Evolutionary conservation across 2,113 vertebrate species (phyloP).

Genomic region (Nothocercus julius): DNA sequence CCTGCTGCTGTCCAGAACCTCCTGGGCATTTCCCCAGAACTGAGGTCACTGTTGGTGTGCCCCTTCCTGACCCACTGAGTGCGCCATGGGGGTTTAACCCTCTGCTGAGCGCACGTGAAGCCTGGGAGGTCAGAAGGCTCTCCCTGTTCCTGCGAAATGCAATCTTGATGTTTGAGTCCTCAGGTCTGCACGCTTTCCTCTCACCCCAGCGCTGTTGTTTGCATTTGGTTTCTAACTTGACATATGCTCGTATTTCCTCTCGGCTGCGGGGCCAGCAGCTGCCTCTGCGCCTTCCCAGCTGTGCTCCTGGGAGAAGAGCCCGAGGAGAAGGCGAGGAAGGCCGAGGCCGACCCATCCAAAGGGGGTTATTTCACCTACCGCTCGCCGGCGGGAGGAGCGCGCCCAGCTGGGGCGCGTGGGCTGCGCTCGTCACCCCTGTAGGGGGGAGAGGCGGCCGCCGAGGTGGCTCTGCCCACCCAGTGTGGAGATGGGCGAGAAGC

Average conservation of each 20-base stretch:
- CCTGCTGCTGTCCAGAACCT: not conserved
- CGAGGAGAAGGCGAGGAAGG: not conserved
- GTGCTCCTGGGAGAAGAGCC: not conserved
- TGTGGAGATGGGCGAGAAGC: not conserved
- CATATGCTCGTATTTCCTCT: not conserved
- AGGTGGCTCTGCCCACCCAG: not conserved
- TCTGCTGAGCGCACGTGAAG: rapidly evolving
- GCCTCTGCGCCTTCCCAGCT: not conserved
- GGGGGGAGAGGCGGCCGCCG: not conserved
- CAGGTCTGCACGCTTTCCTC: not conserved
- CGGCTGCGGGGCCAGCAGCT: not conserved
- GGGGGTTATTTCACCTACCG: not conserved
- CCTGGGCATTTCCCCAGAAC: not conserved
- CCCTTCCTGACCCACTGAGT: not conserved
- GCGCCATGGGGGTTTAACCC: not conserved
- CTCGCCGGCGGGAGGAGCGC: not conserved
- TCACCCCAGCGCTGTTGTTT: not conserved
- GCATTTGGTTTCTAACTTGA: not conserved
- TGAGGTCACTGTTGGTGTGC: not conserved
- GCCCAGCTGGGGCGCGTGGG: not conserved
- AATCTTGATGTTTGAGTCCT: not conserved
- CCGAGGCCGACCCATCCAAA: not conserved
- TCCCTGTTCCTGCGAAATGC: not conserved
- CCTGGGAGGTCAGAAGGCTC: not conserved
- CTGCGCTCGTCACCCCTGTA: not conserved